Evolutionary conservation across 2,797 vertebrate genomes (phyloP), one percentile per base, ranked within the genome.

Genomic region (Pseudocheirus occidentalis): DNA sequence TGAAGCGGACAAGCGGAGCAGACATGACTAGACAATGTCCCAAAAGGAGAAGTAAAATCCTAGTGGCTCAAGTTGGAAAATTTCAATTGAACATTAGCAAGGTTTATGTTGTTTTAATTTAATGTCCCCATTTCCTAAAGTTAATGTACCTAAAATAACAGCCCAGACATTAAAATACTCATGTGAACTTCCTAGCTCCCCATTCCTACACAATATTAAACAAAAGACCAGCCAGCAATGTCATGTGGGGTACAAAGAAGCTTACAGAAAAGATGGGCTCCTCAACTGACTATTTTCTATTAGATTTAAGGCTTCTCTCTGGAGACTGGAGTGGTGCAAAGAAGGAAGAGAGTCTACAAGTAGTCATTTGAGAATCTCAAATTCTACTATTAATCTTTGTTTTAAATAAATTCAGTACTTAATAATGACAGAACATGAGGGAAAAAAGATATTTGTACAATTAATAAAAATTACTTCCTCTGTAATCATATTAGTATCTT

Each of bases 61-160:
- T 28, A 92, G 28, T 92, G 40, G 92, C 62, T 55, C 66, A 81
- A 96, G 55, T 52, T 94, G 46, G 34, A 91, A 95, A 95, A 94
- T 58, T 87, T 28, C 92, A 89, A 97, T 91, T 94, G 12, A 93
- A 95, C 96, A 92, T 90, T 52, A 90, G 21, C 21, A 81, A 31
- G 66, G n/a, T 40, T 81, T 46, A 81, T 81, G n/a, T 46, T 46
- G 66, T 81, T 46, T 40, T 81, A 73, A 73, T 73, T 73, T 73
- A 81, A 81, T 81, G 66, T 81, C 21, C n/a, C 66, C n/a, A 81
- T 81, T 81, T 81, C 40, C n/a, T 81, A 81, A 46, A 81, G n/a
- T 81, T 81, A 81, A 81, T 46, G 7, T 81, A 18, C 66, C n/a
- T 81, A 81, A 81, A 81, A 81, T 81, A 81, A 81, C 66, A 81